phyloP scores from a whole-genome alignment of 1,140 invertebrate genomes.

The Parasteatoda tepidariorum region DNA sequence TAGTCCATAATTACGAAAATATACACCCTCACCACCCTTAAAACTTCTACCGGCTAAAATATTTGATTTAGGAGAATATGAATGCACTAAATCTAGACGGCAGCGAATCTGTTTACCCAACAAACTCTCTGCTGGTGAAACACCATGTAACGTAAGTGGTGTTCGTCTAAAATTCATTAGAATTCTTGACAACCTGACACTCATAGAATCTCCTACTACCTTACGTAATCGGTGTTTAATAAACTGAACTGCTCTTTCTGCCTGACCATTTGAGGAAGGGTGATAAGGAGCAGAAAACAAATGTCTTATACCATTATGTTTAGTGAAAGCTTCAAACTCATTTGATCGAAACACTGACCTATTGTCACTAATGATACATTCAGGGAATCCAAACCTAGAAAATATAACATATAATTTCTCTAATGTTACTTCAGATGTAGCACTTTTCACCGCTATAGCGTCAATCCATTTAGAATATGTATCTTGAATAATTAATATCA shows the following conservation, averaged over 20 bases:
- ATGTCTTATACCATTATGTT: slow-evolving; percentile 61
- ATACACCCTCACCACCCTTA: not conserved
- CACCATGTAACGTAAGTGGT: not conserved
- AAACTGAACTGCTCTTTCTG: slow-evolving; percentile 57
- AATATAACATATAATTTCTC: slow-evolving; percentile 11
- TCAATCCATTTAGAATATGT: slow-evolving; percentile 33
- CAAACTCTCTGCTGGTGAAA: slow-evolving; percentile 7
- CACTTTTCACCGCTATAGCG: not conserved
- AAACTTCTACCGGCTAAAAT: not conserved
- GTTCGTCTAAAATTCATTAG: slow-evolving; percentile 10
- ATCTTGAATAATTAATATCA: slow-evolving; percentile 18
- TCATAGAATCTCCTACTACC: not conserved
- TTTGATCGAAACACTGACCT: slow-evolving; percentile 67
- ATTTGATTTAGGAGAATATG: not conserved
- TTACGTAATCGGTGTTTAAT: slow-evolving; percentile 4
- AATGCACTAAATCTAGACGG: not conserved
- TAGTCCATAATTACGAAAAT: not conserved
- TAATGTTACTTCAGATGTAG: not conserved
- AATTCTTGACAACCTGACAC: not conserved
- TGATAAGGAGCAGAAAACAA: slow-evolving; percentile 63
- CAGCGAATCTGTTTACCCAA: slow-evolving; percentile 7
- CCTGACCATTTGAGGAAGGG: slow-evolving; percentile 65
- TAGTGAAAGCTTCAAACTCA: slow-evolving; percentile 32
- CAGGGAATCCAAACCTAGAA: slow-evolving; percentile 66
- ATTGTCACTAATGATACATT: slow-evolving; percentile 66